A percentile compares a stretch with the other conserved stretches of the same genome.
These are phyloP conservation scores for Periophthalmodon schlosseri DNA, from an alignment of 2,113 vertebrate genomes.

Conservation along the genomic window DNA sequence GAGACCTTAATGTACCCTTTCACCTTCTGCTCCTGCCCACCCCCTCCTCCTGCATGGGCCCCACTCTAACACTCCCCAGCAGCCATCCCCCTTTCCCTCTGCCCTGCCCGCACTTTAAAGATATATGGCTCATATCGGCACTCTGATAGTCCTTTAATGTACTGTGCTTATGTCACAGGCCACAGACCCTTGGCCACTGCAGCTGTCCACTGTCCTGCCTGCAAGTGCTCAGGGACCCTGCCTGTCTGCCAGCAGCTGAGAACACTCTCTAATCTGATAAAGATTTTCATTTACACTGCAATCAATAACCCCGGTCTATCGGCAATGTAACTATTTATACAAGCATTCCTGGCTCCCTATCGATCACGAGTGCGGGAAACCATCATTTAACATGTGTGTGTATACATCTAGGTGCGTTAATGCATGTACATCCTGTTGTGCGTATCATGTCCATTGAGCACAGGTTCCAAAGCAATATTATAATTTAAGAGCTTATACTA, in stretches of 20 bases:
- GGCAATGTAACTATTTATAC: conserved; percentile 79
- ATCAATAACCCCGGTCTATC: conserved; percentile 77
- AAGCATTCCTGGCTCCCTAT: conserved; percentile 74
- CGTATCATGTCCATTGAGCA: conserved; percentile 47
- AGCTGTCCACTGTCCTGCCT: conserved; percentile 71
- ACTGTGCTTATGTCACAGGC: conserved; percentile 79
- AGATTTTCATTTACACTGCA: conserved; percentile 79
- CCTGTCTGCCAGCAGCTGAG: conserved; percentile 66
- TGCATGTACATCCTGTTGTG: conserved; percentile 55
- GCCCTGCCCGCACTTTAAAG: conserved; percentile 61
- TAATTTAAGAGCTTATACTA: neutral
- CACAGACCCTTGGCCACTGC: conserved; percentile 76
- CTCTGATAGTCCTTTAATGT: conserved; percentile 77
- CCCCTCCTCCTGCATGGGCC: conserved; percentile 50
- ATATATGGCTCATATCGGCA: conserved; percentile 76
- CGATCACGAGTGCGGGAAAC: conserved; percentile 74
- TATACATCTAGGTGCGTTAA: conserved; percentile 30
- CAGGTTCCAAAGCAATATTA: neutral
- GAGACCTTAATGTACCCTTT: conserved; percentile 74
- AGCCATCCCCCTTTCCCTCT: conserved; percentile 42
- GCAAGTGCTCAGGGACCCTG: conserved; percentile 50
- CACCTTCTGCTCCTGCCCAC: conserved; percentile 65
- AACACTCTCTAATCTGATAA: conserved; percentile 78
- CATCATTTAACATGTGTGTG: conserved; percentile 66
- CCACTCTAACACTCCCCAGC: conserved; percentile 30